Evolutionary conservation across 2,113 vertebrate species (phyloP), one percentile per base, ranked within the genome.

Genomic region (Tragulus kanchil): DNA sequence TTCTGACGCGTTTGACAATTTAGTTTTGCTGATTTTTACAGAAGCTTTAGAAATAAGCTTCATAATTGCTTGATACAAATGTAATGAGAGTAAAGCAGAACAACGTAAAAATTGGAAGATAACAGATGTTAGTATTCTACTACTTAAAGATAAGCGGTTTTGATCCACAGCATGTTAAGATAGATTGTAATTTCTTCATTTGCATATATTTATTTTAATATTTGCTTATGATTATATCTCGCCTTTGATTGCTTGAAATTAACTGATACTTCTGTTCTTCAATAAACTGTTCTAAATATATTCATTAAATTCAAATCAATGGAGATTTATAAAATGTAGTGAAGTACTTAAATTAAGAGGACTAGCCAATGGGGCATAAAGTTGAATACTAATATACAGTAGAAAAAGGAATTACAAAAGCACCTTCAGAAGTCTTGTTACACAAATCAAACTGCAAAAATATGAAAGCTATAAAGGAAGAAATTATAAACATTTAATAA

Each of bases 231-330:
- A 92, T 81, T 89, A 50, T 81, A 71, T 88, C 4, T 77, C 26
- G 81, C 2, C 15, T 85, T 95, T 85, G 65, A 4, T 21, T 86
- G 16, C 58, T 78, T 89, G 56, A 88, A 85, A 94, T 85, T 78
- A 95, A 94, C 36, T 78, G 61, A 85, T 42, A 73, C 21, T 65
- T 94, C 15, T 85, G 3, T 85, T 69, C 31, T 93, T 86, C 50
- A 77, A 86, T 48, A 48, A 90, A 17, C 12, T 85, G 8, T 73
- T 75, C 15, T 54, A 88, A 94, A 89, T 83, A 62, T 82, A 96
- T 84, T 96, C 86, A 97, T 92, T 81, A 82, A 84, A 78, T 90
- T 95, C 9, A 95, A 77, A 93, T 71, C 28, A 87, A 25, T 92
- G 42, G n/a, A 90, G 13, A 71, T 92, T 93, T 92, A 85, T 61